Conservation (phyloP, 2,797 vertebrate genomes). For the Telmatherina bonti region DNA sequence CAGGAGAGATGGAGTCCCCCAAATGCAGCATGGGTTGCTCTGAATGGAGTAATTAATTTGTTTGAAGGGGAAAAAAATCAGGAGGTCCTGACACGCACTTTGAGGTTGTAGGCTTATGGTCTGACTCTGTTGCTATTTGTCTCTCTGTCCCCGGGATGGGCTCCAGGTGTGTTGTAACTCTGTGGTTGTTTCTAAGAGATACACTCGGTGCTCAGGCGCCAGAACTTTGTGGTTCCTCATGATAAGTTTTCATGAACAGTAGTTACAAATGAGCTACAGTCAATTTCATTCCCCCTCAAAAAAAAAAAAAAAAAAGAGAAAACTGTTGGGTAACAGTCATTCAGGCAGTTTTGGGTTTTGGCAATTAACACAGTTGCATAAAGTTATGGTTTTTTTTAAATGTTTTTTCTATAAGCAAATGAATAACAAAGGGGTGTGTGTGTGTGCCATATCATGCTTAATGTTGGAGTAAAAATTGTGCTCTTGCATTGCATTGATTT, state of each 20-base stretch:
- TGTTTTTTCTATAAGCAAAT: background rate
- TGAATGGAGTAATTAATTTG: slow-evolving; percentile 48
- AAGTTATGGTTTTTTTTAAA: no score
- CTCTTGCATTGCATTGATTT: background rate
- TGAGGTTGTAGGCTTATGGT: slow-evolving; percentile 56
- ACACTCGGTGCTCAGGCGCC: slow-evolving; percentile 50
- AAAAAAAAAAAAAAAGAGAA: slow-evolving; percentile 8
- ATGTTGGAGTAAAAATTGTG: background rate
- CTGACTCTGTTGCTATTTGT: slow-evolving; percentile 24
- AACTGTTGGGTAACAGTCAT: slow-evolving; percentile 4
- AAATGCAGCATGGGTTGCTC: slow-evolving; percentile 35
- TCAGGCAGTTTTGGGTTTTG: background rate
- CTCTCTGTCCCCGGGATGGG: slow-evolving; percentile 45
- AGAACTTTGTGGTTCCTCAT: slow-evolving; percentile 45
- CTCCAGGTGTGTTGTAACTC: slow-evolving; percentile 72
- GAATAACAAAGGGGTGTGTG: background rate
- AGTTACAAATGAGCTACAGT: slow-evolving; percentile 46
- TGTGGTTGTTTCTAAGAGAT: slow-evolving; percentile 55
- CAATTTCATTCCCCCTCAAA: slow-evolving; percentile 26
- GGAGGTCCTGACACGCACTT: slow-evolving; percentile 43
- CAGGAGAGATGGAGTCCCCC: slow-evolving; percentile 37
- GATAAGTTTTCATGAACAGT: slow-evolving; percentile 50
- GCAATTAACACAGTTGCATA: background rate
- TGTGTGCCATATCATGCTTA: background rate
- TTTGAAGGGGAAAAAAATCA: slow-evolving; percentile 6